Conservation (phyloP, 2,113 vertebrate species). For the Siniperca knerii region DNA sequence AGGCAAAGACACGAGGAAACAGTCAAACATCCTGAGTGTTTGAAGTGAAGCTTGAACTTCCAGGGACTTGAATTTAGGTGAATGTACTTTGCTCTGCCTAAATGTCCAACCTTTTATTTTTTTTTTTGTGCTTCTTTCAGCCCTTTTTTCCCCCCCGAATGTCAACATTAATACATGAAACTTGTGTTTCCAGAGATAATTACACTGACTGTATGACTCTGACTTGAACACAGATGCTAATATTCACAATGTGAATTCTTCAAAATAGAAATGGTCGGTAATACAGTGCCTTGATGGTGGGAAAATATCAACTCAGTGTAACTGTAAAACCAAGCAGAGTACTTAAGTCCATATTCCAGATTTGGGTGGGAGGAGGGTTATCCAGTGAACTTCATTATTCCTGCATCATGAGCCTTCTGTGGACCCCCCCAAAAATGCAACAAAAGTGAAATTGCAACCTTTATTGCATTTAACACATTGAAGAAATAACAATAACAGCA, state of each 20-base stretch:
- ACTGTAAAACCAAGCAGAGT: not conserved
- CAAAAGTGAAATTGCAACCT: not conserved
- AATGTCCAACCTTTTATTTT: constrained; percentile 19
- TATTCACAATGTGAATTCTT: constrained; percentile 63
- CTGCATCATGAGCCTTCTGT: not conserved
- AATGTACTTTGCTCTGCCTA: constrained; percentile 15
- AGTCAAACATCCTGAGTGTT: not conserved
- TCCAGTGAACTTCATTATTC: not conserved
- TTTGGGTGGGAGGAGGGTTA: not conserved
- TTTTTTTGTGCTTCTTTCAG: not conserved
- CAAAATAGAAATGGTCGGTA: not conserved
- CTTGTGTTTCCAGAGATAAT: constrained; percentile 29
- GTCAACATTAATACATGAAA: not conserved
- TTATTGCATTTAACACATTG: not conserved
- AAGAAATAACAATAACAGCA: not conserved
- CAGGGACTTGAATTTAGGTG: constrained; percentile 32
- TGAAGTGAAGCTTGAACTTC: constrained; percentile 10
- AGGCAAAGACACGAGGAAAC: not conserved
- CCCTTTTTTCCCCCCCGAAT: not conserved
- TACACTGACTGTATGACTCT: constrained; percentile 6
- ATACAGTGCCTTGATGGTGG: constrained; percentile 21
- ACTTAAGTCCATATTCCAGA: not conserved
- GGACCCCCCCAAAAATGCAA: no score
- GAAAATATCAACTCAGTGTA: not conserved
- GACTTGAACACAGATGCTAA: constrained; percentile 29